Conservation (phyloP, 2,113 vertebrate species). For the Podarcis cretensis region DNA sequence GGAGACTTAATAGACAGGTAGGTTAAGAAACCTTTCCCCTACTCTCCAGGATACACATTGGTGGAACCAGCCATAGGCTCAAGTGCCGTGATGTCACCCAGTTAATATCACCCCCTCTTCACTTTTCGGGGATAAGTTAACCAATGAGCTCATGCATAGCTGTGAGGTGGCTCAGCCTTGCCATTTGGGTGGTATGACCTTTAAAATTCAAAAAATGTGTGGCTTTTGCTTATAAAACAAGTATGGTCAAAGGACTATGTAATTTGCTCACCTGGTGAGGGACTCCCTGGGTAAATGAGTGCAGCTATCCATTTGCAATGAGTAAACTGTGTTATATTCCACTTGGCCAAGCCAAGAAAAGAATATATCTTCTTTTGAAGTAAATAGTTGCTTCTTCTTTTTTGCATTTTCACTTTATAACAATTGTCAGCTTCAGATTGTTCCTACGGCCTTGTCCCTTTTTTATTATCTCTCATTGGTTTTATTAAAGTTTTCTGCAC, state of each 20-base stretch:
- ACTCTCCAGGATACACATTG: no score
- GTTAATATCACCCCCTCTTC: background rate
- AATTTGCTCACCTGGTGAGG: background rate
- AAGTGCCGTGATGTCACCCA: background rate
- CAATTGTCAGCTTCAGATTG: no score
- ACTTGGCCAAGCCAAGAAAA: background rate
- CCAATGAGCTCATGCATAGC: background rate
- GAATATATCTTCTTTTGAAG: background rate
- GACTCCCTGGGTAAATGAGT: background rate
- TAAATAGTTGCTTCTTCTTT: background rate
- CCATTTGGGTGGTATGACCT: background rate
- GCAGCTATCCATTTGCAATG: background rate
- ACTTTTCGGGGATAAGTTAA: background rate
- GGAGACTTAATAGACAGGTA: no score
- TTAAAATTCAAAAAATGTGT: background rate
- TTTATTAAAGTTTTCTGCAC: background rate
- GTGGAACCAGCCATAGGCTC: background rate
- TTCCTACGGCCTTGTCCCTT: background rate
- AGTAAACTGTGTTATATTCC: background rate
- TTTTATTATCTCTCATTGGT: background rate
- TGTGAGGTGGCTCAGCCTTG: background rate
- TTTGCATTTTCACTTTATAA: background rate
- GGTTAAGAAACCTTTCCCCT: no score
- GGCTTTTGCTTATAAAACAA: background rate
- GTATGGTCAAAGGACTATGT: background rate